These are phyloP conservation scores for Saccostrea cuccullata DNA, from an alignment of 1,140 invertebrate genomes.

Conservation along the genomic window DNA sequence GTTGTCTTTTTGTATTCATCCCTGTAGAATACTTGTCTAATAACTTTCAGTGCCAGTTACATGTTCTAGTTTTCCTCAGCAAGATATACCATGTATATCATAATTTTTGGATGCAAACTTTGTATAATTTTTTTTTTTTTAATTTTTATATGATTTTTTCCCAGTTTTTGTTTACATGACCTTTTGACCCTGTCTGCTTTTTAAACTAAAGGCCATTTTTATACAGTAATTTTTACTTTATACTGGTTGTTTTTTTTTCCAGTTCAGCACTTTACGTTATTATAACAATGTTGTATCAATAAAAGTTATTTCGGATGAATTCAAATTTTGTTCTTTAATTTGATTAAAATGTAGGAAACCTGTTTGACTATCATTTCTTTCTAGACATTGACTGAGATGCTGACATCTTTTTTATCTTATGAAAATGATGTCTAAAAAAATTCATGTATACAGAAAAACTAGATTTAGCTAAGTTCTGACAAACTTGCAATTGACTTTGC, in stretches of 20 bases:
- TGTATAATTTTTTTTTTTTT: not conserved
- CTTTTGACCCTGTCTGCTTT: not conserved
- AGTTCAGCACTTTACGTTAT: not conserved
- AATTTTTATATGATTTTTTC: constrained; percentile 8
- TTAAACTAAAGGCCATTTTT: constrained; percentile 21
- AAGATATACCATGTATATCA: constrained; percentile 32
- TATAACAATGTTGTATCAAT: constrained; percentile 23
- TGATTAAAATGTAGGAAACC: no score
- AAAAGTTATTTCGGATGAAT: constrained; percentile 22
- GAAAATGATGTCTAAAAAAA: no score
- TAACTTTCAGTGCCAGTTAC: not conserved
- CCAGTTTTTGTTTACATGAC: constrained; percentile 3
- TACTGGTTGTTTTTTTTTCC: constrained; percentile 16
- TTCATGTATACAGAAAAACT: no score
- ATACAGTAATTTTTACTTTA: constrained; percentile 19
- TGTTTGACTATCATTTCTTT: no score
- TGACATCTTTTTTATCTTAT: no score
- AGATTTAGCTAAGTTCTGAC: no score
- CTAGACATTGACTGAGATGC: no score
- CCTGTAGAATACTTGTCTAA: not conserved
- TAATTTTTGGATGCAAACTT: constrained; percentile 5
- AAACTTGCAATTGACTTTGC: no score
- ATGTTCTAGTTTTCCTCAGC: not conserved
- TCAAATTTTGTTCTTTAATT: not conserved
- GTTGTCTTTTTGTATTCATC: not conserved